These are phyloP conservation scores for Zele albiditarsus DNA, from an alignment of 2,888 invertebrate species.

Conservation along the genomic window DNA sequence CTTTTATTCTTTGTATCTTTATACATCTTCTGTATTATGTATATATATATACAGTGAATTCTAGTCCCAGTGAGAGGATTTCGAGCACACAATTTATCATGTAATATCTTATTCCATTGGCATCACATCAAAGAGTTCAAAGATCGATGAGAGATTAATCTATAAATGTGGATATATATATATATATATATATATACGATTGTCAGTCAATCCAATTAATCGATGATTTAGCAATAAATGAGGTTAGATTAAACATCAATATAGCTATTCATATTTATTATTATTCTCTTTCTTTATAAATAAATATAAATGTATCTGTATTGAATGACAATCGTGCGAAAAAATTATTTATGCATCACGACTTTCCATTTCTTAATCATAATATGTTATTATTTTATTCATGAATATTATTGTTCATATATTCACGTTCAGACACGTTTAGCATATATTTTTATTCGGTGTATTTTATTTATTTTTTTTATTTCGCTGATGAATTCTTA, in stretches of 20 bases:
- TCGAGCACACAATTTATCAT: constrained; percentile 25
- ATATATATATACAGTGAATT: not conserved
- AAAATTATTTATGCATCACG: too few relatives aligned
- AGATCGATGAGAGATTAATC: constrained; percentile 28
- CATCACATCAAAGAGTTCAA: constrained; percentile 11
- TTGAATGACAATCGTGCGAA: too few relatives aligned
- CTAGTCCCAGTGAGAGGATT: constrained; percentile 24
- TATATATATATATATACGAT: constrained; percentile 4
- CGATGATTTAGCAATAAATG: constrained; percentile 28
- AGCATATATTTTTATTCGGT: not conserved
- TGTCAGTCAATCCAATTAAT: constrained; percentile 33
- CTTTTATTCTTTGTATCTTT: not conserved
- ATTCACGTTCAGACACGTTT: not conserved
- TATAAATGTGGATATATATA: not conserved
- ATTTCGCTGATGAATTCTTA: not conserved
- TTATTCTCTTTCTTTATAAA: not conserved
- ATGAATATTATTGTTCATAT: not conserved
- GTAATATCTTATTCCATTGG: constrained; percentile 4
- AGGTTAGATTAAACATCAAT: not conserved
- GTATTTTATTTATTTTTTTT: not conserved
- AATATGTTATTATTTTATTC: too few relatives aligned
- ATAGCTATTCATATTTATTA: not conserved
- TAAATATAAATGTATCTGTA: not conserved
- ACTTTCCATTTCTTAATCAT: too few relatives aligned
- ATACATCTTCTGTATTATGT: not conserved